Base-by-base conservation (phyloP, 2,113 vertebrate genomes). In the Oriolus oriolus region DNA sequence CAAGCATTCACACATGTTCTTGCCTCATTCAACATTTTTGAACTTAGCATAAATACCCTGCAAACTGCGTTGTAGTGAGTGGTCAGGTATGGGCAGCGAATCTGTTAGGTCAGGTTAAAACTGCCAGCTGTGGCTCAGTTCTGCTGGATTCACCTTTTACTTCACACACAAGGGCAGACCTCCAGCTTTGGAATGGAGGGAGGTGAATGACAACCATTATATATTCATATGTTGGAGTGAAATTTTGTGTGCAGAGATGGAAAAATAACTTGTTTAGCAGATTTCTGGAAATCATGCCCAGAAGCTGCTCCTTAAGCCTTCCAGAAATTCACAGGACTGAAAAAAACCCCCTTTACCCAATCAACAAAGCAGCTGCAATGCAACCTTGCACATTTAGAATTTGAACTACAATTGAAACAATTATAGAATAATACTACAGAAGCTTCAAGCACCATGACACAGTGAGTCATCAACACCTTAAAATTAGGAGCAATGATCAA, bases 81-180 rank as follows among this genome's bases (percentile, higher is more conserved):
- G 15, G 23, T 21, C 16, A 63, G 14, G 7, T 33, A 30, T 19
- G 9, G 21, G 41, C 2, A 16, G 21, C 0, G 2, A 10, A 33
- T 47, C 24, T 45, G 13, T 45, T 71, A 35, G 23, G 33, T 59
- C 27, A 47, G 20, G 33, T 54, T 63, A 41, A 70, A 87, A 66
- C 20, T 35, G 18, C 9, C 39, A 35, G 5, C 35, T 84, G 22
- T 16, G 8, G 4, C n/a, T 80, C 4, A 13, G 6, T 30, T 60
- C 49, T 69, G 12, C 35, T 54, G 28, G 10, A 10, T 78, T 57
- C 21, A 27, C 20, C 20, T 92, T 52, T 75, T 44, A 31, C 20
- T 71, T 74, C n/a, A 30, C 13, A 52, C 10, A 30, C 8, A 27
- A 39, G 11, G 35, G 6, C 11, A 84, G 24, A 6, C 3, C 5